Percentiles rank a stretch among this genome's conserved stretches.
Evolutionary conservation across 1,140 invertebrate species (phyloP).

Genomic region (Archivesica marissinica): DNA sequence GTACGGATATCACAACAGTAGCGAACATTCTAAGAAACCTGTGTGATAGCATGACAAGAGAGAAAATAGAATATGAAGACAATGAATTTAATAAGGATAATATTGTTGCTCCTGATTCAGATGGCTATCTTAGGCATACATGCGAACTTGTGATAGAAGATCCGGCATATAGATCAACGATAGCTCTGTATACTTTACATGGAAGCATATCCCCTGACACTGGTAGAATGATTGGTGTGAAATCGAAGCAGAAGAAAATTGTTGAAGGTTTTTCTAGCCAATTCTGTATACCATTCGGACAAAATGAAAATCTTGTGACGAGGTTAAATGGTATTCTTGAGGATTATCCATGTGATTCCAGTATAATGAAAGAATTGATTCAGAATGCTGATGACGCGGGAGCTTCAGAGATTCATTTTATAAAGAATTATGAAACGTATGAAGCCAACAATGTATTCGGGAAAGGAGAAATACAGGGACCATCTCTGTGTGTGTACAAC

Average conservation of each 20-base stretch:
- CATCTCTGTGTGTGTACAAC: conserved; percentile 79
- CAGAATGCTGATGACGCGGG: conserved; percentile 84
- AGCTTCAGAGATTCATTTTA: conserved; percentile 78
- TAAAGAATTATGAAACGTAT: conserved; percentile 70
- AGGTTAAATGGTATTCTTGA: conserved; percentile 73
- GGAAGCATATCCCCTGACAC: conserved; percentile 51
- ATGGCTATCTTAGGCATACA: conserved; percentile 36
- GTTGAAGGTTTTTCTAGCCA: background rate
- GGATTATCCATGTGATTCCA: conserved; percentile 75
- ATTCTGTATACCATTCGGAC: conserved; percentile 69
- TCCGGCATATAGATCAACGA: conserved; percentile 7
- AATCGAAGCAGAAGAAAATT: conserved; percentile 61
- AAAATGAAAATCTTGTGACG: conserved; percentile 74
- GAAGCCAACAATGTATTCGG: conserved; percentile 62
- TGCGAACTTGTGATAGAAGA: conserved; percentile 64
- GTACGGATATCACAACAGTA: conserved; percentile 3
- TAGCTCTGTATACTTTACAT: conserved; percentile 61
- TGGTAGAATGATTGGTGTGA: conserved; percentile 66
- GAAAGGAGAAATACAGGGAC: conserved; percentile 73
- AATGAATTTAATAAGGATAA: background rate
- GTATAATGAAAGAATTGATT: conserved; percentile 74
- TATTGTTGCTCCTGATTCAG: conserved; percentile 57
- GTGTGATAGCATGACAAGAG: background rate
- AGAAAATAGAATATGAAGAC: conserved; percentile 7
- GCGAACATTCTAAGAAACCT: background rate